Evolutionary conservation across 1,140 invertebrate genomes (phyloP).

Genomic region (Brachionus rubens): DNA sequence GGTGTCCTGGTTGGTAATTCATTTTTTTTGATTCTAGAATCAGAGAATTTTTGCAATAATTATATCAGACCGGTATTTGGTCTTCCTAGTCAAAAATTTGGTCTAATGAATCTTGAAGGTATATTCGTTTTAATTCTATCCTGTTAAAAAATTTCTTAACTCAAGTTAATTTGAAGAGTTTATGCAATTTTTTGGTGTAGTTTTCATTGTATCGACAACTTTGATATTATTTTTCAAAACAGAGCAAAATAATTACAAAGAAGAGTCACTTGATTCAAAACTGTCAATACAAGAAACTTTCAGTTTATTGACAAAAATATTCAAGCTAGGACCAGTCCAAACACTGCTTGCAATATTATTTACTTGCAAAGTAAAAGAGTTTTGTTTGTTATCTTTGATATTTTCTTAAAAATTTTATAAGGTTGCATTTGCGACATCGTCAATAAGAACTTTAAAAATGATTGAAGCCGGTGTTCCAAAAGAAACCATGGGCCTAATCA

Average conservation of each 20-base stretch:
- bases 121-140: neutral
- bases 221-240: conserved; percentile 82
- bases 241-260: conserved; percentile 65
- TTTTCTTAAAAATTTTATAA: conserved; percentile 63
- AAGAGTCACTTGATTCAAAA: neutral
- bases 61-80: conserved; percentile 68
- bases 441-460: conserved; percentile 69
- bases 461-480: conserved; percentile 83
- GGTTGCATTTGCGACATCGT: conserved; percentile 80
- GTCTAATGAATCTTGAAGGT: conserved; percentile 2
- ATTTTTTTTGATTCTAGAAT: conserved; percentile 93
- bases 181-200: conserved; percentile 58
- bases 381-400: too few relatives aligned
- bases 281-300: conserved; percentile 11
- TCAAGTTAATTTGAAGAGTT: conserved; percentile 12
- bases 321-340: conserved; percentile 71
- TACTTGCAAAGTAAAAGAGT: conserved; percentile 63
- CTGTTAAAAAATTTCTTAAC: neutral
- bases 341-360: conserved; percentile 74
- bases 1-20: conserved; percentile 88
- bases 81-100: neutral
- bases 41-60: conserved; percentile 87
- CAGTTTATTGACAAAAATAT: neutral
- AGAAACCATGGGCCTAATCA: conserved; percentile 83
- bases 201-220: conserved; percentile 85